Conservation (phyloP, 2,888 invertebrate species). For the Drosophila helvetica region DNA sequence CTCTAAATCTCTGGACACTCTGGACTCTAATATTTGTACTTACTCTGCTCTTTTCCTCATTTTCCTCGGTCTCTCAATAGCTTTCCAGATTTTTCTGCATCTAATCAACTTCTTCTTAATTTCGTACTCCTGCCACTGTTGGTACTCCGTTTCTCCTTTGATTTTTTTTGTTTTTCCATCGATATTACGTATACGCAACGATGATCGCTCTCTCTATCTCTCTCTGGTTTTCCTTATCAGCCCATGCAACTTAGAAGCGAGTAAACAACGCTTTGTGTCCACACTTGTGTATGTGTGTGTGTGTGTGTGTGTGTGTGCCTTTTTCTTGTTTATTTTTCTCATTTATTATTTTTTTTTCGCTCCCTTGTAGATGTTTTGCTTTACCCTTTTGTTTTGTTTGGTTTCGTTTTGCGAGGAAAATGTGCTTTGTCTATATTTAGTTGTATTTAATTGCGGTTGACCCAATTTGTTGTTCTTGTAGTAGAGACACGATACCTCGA, state of each 20-base stretch:
- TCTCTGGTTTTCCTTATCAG: neutral
- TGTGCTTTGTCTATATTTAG: slow-evolving; percentile 71
- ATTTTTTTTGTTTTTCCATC: neutral
- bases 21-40: too few relatives aligned
- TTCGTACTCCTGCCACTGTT: too few relatives aligned
- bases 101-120: too few relatives aligned
- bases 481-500: slow-evolving; percentile 16
- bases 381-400: slow-evolving; percentile 12
- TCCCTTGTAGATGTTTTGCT: slow-evolving; percentile 17
- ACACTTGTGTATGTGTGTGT: too few relatives aligned
- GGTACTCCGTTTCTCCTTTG: neutral
- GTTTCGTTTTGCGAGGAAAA: slow-evolving; percentile 34
- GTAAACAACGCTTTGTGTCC: neutral
- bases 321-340: slow-evolving; percentile 33
- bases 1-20: too few relatives aligned
- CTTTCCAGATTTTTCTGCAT: too few relatives aligned
- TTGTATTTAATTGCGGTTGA: slow-evolving; percentile 71
- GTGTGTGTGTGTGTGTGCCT: neutral
- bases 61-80: too few relatives aligned
- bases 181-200: neutral
- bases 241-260: neutral
- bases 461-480: slow-evolving; percentile 67
- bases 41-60: too few relatives aligned
- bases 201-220: neutral
- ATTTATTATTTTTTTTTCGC: slow-evolving; percentile 13